Evolutionary conservation across 2,797 vertebrate genomes (phyloP).

Genomic region (Nyctalus aviator): DNA sequence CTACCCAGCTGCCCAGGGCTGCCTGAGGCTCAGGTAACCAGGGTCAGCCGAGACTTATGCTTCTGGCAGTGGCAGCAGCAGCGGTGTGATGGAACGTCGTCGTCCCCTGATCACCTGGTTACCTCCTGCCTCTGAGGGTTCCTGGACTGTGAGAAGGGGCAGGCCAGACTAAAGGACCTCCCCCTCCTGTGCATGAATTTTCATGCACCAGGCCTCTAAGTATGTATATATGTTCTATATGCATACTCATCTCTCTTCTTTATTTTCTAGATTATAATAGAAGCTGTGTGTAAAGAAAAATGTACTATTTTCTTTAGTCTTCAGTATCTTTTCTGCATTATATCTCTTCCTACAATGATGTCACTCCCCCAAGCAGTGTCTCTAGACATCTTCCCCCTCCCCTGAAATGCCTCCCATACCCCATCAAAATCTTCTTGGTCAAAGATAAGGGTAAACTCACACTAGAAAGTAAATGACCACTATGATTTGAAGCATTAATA

Average conservation of each 20-base stretch:
- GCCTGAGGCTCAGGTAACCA: too few relatives aligned
- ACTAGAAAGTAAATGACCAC: slow-evolving; percentile 23
- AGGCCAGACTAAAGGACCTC: too few relatives aligned
- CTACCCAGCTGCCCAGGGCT: too few relatives aligned
- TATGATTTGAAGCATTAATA: neutral
- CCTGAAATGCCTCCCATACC: neutral
- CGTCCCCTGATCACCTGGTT: too few relatives aligned
- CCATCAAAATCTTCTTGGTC: slow-evolving; percentile 10
- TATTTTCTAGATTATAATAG: neutral
- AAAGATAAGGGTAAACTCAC: neutral
- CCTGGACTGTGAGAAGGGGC: too few relatives aligned
- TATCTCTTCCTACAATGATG: neutral
- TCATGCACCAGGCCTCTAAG: too few relatives aligned
- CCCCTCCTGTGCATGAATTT: too few relatives aligned
- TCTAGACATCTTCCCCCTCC: neutral
- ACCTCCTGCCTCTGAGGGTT: too few relatives aligned
- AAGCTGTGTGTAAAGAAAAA: neutral
- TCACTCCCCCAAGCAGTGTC: neutral
- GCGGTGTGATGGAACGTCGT: too few relatives aligned
- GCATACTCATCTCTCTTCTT: neutral
- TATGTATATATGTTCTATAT: neutral
- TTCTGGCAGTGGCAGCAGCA: too few relatives aligned
- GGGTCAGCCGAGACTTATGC: too few relatives aligned
- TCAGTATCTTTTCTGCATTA: neutral
- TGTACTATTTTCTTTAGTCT: neutral